Base-by-base conservation (phyloP, 2,888 invertebrate genomes). In the Hirtodrosophila alboralis region DNA sequence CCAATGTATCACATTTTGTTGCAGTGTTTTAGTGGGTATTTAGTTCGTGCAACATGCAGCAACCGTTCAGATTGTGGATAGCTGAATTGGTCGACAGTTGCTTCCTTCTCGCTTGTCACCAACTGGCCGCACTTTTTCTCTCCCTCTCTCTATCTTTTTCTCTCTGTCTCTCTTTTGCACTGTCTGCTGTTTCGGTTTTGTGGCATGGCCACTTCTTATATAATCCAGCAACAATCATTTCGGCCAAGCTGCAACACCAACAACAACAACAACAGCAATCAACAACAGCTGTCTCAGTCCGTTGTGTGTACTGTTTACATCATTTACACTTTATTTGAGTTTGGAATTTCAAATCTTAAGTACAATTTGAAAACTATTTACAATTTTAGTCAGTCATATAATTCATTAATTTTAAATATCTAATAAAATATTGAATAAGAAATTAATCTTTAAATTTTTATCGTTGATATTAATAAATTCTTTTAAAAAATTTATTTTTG, bases 201-300 rank as follows among this genome's bases (percentile, higher is more conserved):
- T 83, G 81, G 81, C 81, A 83, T 86, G 86, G 86, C 87, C 86
- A 87, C 81, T 83, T 83, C 73, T 83, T 83, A 83, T 83, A 83
- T 83, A 83, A 83, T 79, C 57, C 73, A 68, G 49, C 80, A 67
- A 75, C 80, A 85, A 80, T 80, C 87, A 85, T 80, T 80, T 80
- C 83, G 79, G 75, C 85, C 85, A 81, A 62, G 52, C 84, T 85
- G 79, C 85, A 84, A 67, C 85, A 57, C 53, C 75, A 59, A 58
- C 60, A 62, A 14, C 62, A 34, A 26, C 62, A 48, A 51, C 59
- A 57, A 41, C 52, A 45, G 38, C 37, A 38, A 57, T 49, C 74
- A 51, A 30, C 84, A 77, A 81, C 78, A 78, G 86, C 86, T 86
- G 84, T 75, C 66, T 49, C 58, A 44, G 56, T 57, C 45, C 31